Evolutionary conservation across 2,113 vertebrate species (phyloP).

Genomic region (Physeter macrocephalus): DNA sequence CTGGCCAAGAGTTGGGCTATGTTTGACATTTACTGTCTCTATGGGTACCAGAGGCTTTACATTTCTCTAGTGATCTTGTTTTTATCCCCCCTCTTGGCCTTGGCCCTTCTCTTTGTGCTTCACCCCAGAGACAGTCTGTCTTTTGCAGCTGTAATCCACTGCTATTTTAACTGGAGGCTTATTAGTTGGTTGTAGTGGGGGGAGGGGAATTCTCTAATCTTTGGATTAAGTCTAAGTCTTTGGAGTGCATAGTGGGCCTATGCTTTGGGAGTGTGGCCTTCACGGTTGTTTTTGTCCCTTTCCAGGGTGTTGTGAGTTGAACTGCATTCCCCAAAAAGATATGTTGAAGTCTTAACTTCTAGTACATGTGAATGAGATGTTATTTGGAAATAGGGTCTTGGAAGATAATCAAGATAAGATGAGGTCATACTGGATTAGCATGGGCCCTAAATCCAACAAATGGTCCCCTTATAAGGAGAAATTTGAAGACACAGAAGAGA

Average conservation of each 20-base stretch:
- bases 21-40: not conserved
- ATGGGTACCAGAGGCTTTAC: not conserved
- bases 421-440: not conserved
- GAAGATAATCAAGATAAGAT: constrained; percentile 4
- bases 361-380: not conserved
- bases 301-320: not conserved
- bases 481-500: not conserved
- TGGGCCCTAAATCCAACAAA: not conserved
- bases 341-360: not conserved
- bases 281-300: not conserved
- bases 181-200: not conserved
- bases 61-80: not conserved
- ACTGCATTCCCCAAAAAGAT: not conserved
- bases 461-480: not conserved
- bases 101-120: not conserved
- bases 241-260: not conserved
- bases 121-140: not conserved
- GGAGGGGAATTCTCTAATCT: not conserved
- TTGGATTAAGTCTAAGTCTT: not conserved
- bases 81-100: not conserved
- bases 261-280: not conserved
- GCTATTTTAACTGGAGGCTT: not conserved
- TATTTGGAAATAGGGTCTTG: not conserved
- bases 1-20: not conserved
- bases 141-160: not conserved